These are phyloP conservation scores for Sebastes oblongus DNA, from an alignment of 2,797 vertebrate species.

Conservation along the genomic window DNA sequence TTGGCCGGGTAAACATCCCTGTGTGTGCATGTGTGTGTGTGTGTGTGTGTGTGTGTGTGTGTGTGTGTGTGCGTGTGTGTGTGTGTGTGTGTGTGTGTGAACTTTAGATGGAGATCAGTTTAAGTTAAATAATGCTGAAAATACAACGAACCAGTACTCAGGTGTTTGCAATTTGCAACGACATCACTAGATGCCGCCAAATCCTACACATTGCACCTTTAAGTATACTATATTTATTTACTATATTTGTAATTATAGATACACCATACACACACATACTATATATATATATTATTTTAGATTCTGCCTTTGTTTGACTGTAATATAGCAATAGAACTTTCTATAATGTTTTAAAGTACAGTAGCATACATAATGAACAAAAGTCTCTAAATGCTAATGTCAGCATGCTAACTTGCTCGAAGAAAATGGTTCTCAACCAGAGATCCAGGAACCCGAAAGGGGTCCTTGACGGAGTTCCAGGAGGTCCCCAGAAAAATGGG, in stretches of 20 bases:
- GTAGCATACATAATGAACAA: background rate
- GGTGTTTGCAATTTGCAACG: no score
- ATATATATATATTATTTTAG: background rate
- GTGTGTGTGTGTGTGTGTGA: background rate
- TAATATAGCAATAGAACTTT: background rate
- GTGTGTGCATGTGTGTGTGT: no score
- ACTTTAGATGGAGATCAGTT: slow-evolving; percentile 5
- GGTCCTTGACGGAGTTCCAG: no score
- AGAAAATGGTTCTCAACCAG: background rate
- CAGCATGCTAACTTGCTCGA: background rate
- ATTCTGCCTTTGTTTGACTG: background rate
- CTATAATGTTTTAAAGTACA: background rate
- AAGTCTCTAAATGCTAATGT: background rate
- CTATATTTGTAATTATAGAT: background rate
- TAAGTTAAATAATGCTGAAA: slow-evolving; percentile 7
- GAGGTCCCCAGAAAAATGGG: no score
- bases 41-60: no score
- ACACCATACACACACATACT: background rate
- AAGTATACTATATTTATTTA: no score
- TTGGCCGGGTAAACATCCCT: slow-evolving; percentile 8
- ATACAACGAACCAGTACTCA: background rate
- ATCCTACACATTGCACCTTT: no score
- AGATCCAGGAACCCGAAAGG: no score
- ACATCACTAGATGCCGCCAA: no score
- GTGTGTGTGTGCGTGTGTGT: no score